Base-by-base conservation (phyloP, 1,140 invertebrate species). In the Neodiprion virginianus region DNA sequence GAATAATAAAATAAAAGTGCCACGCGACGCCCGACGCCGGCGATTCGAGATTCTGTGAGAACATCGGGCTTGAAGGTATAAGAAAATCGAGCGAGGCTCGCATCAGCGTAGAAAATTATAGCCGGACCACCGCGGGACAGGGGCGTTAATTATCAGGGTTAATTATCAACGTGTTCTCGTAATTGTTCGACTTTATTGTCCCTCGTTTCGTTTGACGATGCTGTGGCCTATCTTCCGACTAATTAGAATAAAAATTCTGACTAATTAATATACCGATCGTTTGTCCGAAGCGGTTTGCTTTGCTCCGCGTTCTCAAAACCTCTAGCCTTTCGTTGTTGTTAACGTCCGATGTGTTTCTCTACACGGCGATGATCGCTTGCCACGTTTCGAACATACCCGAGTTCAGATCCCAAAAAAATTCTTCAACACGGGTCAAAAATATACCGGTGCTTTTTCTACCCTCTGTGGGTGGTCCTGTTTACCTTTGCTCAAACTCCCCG, bases 251-350 rank as follows among this genome's bases (percentile, higher is more conserved):
- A 61, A 40, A 61, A 61, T 61, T 61, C 53, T 61, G 53, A 61
- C 53, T 61, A 61, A 61, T 61, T 61, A 61, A 61, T 61, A 61
- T 61, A 61, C 53, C 53, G 53, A 61, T 61, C 53, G 53, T 61
- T 61, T 61, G 53, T 61, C 53, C 28, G 28, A 40, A 5, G 28
- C 28, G 28, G 2, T 40, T 40, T 40, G 28, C 28, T 40, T 40
- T 40, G 28, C 28, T 40, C 28, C 28, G 28, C 28, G 28, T 40
- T 40, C 28, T 40, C 2, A 40, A 40, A 40, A 40, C 28, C 28
- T 53, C 50, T 12, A 17, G 53, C 53, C 53, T 14, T 61, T 14
- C 53, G 11, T 3, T 14, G 5, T 61, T 61, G 53, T 61, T 61
- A 61, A 5, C 28, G 5, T 40, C 53, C 53, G 28, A 40, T 40